Evolutionary conservation across 2,888 invertebrate genomes (phyloP).

Genomic region (Agrochola lota): DNA sequence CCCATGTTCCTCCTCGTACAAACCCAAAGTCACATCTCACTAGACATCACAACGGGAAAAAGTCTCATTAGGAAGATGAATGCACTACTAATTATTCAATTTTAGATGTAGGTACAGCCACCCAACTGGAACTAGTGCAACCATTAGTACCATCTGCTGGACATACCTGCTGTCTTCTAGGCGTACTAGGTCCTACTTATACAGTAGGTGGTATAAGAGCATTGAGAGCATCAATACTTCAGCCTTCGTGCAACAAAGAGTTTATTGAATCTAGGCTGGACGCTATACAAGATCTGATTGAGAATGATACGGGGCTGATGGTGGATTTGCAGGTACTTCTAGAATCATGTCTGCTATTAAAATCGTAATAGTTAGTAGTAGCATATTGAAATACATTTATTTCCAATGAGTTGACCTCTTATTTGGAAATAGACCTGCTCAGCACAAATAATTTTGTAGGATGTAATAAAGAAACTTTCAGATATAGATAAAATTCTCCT

Average conservation of each 20-base stretch:
- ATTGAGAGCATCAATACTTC: slow-evolving; percentile 94
- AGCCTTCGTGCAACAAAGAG: slow-evolving; percentile 93
- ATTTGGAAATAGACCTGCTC: background rate
- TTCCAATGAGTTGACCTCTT: too few species aligned
- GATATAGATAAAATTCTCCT: slow-evolving; percentile 95
- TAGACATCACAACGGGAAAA: slow-evolving; percentile 8
- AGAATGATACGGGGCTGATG: slow-evolving; percentile 92
- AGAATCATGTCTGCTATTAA: background rate
- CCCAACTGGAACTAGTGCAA: slow-evolving; percentile 93
- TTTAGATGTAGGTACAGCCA: slow-evolving; percentile 95
- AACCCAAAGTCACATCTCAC: background rate
- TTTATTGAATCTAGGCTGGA: slow-evolving; percentile 93
- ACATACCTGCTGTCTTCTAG: slow-evolving; percentile 84
- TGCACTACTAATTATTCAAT: background rate
- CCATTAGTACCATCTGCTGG: slow-evolving; percentile 88
- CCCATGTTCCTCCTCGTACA: background rate
- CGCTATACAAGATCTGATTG: slow-evolving; percentile 94
- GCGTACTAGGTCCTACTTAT: slow-evolving; percentile 85
- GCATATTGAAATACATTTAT: background rate
- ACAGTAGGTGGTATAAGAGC: slow-evolving; percentile 93
- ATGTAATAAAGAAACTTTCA: slow-evolving; percentile 92
- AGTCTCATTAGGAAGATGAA: background rate
- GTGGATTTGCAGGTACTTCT: slow-evolving; percentile 91
- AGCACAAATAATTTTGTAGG: slow-evolving; percentile 79
- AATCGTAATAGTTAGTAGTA: background rate